Evolutionary conservation across 2,888 invertebrate genomes (phyloP), one percentile per base, ranked within the genome.

Genomic region (Nymphalis c-album): DNA sequence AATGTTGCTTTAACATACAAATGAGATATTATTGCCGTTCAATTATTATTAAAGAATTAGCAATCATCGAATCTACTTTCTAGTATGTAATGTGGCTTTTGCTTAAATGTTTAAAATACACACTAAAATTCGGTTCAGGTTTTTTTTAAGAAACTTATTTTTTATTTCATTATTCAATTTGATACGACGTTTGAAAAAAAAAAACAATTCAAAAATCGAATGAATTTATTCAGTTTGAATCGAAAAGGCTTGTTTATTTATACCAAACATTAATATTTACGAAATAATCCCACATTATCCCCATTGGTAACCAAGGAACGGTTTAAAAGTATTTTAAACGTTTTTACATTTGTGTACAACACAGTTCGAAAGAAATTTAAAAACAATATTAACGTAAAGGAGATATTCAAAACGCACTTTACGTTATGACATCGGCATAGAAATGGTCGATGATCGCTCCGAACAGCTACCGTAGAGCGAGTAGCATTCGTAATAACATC

Each of bases 381-480:
- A 81, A 80, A 78, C 76, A 78, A 78, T 76, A 78, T 75, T 71
- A 76, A 65, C 65, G 45, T 64, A 59, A 76, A 79, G 72, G 74
- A 79, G 76, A 80, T 85, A 90, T 90, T 87, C 86, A 81, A 85
- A 80, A 80, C 84, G 83, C 84, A 87, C 81, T 82, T 79, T 79
- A 77, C 71, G 80, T 71, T 77, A 76, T 80, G 78, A 71, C 76
- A 76, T 76, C 78, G 74, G 88, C 84, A 90, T 90, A 85, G 84
- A 84, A 89, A 90, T 87, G 81, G 80, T 78, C 77, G 76, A 85
- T 85, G 84, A 86, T 75, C 73, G 74, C 66, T 75, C 75, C 74
- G 75, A 76, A 80, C 75, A 76, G 90, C 91, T 91, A 90, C 91
- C 80, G 91, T 89, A 80, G 76, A 77, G 75, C 75, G 77, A 70